These are phyloP conservation scores for Parasteatoda tepidariorum DNA, from an alignment of 1,140 invertebrate species.

Conservation along the genomic window DNA sequence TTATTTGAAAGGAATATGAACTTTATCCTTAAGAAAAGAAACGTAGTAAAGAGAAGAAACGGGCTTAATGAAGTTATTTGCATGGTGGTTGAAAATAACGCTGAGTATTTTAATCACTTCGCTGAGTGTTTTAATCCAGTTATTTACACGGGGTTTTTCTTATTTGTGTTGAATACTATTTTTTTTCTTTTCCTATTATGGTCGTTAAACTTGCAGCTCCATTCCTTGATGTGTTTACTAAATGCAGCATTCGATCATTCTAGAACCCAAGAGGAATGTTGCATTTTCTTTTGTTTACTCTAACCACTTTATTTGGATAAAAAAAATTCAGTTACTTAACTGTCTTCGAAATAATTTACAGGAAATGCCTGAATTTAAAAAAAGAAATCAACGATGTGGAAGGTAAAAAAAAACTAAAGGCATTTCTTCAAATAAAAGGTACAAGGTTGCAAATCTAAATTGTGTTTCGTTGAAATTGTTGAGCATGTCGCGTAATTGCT, in stretches of 20 bases:
- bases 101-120: constrained; percentile 51
- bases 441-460: too few relatives aligned
- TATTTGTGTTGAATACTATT: neutral
- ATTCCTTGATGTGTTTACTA: constrained; percentile 53
- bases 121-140: constrained; percentile 49
- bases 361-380: neutral
- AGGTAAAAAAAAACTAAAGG: neutral
- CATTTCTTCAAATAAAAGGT: too few relatives aligned
- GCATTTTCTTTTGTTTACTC: neutral
- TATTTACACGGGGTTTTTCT: constrained; percentile 34
- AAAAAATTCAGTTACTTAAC: neutral
- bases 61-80: constrained; percentile 45
- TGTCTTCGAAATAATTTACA: neutral
- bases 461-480: too few relatives aligned
- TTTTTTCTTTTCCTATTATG: constrained; percentile 30
- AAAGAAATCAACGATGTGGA: neutral
- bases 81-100: constrained; percentile 32
- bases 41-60: constrained; percentile 1
- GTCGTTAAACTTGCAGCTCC: constrained; percentile 27
- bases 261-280: neutral
- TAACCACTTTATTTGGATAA: neutral
- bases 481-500: too few relatives aligned
- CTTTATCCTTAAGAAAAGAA: neutral
- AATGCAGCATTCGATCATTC: constrained; percentile 40
- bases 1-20: neutral